Conservation (phyloP, 2,888 invertebrate species). For the Esperia sulphurella region DNA sequence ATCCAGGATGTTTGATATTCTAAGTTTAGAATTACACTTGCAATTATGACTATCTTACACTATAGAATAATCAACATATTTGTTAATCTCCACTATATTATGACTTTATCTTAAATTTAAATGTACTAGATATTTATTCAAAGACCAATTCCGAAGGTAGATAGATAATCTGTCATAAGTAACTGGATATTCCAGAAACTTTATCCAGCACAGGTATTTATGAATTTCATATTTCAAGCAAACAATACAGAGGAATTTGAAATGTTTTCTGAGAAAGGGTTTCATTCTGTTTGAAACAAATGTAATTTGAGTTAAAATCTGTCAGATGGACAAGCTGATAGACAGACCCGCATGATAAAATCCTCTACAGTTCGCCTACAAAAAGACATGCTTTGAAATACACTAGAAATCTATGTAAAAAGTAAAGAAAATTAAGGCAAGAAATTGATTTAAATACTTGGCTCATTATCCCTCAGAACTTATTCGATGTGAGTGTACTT, state of each 20-base stretch:
- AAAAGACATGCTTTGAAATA: no score
- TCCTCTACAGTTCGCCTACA: no score
- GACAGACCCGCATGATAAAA: no score
- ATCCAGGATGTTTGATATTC: constrained; percentile 16
- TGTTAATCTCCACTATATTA: no score
- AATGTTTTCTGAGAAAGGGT: background rate
- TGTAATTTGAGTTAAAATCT: background rate
- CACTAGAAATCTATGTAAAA: background rate
- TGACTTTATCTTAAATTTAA: no score
- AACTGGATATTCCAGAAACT: no score
- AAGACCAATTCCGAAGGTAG: no score
- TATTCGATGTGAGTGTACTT: constrained; percentile 32
- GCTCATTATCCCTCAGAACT: constrained; percentile 22
- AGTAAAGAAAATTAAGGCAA: constrained; percentile 4
- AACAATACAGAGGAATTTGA: background rate
- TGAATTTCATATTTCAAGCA: no score
- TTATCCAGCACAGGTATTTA: no score
- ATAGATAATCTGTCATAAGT: no score
- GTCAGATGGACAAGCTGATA: background rate
- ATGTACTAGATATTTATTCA: no score
- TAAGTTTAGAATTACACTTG: background rate
- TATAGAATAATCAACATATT: no score
- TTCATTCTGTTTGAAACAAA: background rate
- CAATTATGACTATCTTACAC: background rate
- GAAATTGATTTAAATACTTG: background rate